Evolutionary conservation across 2,113 vertebrate species (phyloP).

Genomic region (Sphyrna mokarran): DNA sequence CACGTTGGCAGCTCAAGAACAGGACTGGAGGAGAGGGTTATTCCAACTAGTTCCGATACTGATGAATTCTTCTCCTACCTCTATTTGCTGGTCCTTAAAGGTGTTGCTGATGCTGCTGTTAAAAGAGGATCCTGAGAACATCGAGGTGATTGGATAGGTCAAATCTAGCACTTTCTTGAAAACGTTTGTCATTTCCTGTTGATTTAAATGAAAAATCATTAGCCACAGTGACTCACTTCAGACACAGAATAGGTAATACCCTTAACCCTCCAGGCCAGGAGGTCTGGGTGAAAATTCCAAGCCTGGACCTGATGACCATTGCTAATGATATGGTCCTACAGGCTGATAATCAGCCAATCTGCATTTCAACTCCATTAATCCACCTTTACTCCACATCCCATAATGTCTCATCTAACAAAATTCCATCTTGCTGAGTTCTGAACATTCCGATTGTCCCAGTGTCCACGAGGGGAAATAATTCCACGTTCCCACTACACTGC

Average conservation of each 20-base stretch:
- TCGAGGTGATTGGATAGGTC: constrained; percentile 87
- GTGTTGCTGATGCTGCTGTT: constrained; percentile 70
- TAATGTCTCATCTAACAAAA: background rate
- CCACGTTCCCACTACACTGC: background rate
- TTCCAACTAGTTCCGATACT: background rate
- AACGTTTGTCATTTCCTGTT: constrained; percentile 75
- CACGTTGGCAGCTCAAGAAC: background rate
- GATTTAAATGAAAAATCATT: background rate
- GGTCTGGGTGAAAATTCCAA: too few relatives aligned
- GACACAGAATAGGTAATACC: background rate
- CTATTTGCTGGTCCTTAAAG: constrained; percentile 82
- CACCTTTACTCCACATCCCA: too few relatives aligned
- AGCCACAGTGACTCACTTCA: background rate
- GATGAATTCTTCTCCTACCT: constrained; percentile 55
- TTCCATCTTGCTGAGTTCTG: background rate
- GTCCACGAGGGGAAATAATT: background rate
- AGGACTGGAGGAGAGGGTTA: background rate
- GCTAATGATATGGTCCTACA: too few relatives aligned
- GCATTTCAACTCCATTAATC: too few relatives aligned
- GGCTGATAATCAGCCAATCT: too few relatives aligned
- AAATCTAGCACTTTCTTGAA: constrained; percentile 76
- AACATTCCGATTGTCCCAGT: background rate
- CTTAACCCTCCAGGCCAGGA: too few relatives aligned
- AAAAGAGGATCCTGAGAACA: constrained; percentile 86
- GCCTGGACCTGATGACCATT: too few relatives aligned